A percentile compares a stretch with the other conserved stretches of the same genome.
phyloP scores from a whole-genome alignment of 2,888 invertebrate species.

The Drosophila putrida region DNA sequence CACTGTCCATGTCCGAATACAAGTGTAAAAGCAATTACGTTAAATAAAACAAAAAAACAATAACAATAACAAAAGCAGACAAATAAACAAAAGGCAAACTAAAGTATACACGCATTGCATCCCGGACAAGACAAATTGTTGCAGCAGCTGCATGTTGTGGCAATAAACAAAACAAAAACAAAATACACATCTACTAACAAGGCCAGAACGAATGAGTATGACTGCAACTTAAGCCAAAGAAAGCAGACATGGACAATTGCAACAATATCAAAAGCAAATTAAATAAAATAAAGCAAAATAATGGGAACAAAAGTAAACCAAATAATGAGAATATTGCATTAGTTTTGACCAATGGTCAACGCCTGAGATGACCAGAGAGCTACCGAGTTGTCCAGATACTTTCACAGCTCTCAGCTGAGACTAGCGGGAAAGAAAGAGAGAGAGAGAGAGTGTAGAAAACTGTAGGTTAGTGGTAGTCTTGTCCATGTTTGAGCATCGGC shows the following conservation, averaged over 20 bases:
- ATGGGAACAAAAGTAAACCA: slow-evolving; percentile 62
- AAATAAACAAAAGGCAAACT: slow-evolving; percentile 65
- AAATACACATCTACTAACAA: slow-evolving; percentile 14
- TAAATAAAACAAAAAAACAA: slow-evolving; percentile 72
- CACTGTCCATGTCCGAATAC: slow-evolving; percentile 33
- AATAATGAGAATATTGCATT: slow-evolving; percentile 82
- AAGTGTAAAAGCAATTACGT: slow-evolving; percentile 75
- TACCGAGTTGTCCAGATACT: neutral
- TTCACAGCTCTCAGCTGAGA: no score
- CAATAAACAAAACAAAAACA: slow-evolving; percentile 68
- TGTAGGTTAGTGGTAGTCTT: slow-evolving; percentile 13
- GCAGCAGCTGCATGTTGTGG: slow-evolving; percentile 77
- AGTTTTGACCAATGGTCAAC: slow-evolving; percentile 58
- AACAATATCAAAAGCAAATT: slow-evolving; percentile 77
- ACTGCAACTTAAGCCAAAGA: slow-evolving; percentile 15
- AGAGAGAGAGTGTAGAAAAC: neutral
- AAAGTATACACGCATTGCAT: slow-evolving; percentile 49
- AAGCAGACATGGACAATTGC: slow-evolving; percentile 12
- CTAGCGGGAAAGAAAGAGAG: no score
- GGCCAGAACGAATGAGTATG: neutral
- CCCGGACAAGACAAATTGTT: slow-evolving; percentile 73
- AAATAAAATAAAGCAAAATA: slow-evolving; percentile 66
- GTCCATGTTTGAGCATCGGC: slow-evolving; percentile 59
- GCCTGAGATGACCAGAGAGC: slow-evolving; percentile 6
- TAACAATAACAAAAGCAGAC: slow-evolving; percentile 47